A percentile compares a stretch with the other conserved stretches of the same genome.
Evolutionary conservation across 2,888 invertebrate species (phyloP).

Genomic region (Eulithis prunata): DNA sequence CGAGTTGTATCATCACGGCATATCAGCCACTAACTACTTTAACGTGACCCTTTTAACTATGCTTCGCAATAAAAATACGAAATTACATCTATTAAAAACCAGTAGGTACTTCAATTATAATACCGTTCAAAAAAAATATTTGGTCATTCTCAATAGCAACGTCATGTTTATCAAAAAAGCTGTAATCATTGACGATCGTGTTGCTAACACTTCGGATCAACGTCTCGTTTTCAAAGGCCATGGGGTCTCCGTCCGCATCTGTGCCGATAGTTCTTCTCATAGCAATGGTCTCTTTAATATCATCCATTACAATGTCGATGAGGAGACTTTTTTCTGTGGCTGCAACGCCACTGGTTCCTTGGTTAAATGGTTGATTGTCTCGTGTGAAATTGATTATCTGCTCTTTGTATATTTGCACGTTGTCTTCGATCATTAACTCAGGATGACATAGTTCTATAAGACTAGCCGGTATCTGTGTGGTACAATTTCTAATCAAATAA

Average conservation of each 20-base stretch:
- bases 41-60: too few relatives aligned
- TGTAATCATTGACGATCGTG: constrained; percentile 51
- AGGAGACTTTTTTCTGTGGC: constrained; percentile 58
- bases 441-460: constrained; percentile 60
- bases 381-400: constrained; percentile 14
- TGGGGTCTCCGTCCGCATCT: constrained; percentile 48
- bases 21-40: too few relatives aligned
- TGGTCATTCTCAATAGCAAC: constrained; percentile 54
- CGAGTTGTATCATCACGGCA: too few relatives aligned
- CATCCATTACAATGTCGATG: constrained; percentile 64
- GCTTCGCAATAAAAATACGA: too few relatives aligned
- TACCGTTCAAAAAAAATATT: constrained; percentile 73
- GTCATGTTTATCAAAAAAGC: constrained; percentile 48
- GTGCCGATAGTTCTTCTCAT: constrained; percentile 63
- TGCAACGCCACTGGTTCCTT: constrained; percentile 46
- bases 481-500: constrained; percentile 1
- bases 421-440: constrained; percentile 44
- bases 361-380: constrained; percentile 18
- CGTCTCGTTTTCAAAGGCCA: constrained; percentile 49
- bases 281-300: constrained; percentile 60
- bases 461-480: constrained; percentile 63
- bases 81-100: too few relatives aligned
- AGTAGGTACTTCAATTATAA: neutral
- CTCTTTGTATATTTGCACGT: constrained; percentile 25
- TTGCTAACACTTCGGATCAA: constrained; percentile 50